Percentiles rank a stretch among this genome's conserved stretches.
phyloP scores from a whole-genome alignment of 2,888 invertebrate genomes.

The Hipparchia sbordonii region DNA sequence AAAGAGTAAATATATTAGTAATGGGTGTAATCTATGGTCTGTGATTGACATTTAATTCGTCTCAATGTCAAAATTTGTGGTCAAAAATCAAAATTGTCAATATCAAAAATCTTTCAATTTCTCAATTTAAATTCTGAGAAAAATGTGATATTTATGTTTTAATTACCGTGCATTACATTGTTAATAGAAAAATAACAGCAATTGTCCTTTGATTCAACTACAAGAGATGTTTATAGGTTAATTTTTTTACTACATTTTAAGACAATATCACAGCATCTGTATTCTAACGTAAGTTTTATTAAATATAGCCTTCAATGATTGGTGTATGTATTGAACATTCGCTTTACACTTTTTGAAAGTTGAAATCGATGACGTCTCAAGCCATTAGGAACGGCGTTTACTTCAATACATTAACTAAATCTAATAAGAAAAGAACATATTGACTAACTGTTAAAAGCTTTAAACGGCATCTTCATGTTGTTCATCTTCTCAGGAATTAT shows the following conservation, averaged over 20 bases:
- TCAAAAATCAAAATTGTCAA: too few species aligned
- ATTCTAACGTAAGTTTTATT: slow-evolving; percentile 45
- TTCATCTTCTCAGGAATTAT: too few species aligned
- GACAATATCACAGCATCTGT: slow-evolving; percentile 10
- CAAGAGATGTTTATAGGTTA: slow-evolving; percentile 22
- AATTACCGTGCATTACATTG: slow-evolving; percentile 17
- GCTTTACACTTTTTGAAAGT: slow-evolving; percentile 13
- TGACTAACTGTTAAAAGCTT: background rate
- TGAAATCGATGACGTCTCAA: slow-evolving; percentile 55
- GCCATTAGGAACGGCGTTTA: background rate
- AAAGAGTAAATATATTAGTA: too few species aligned
- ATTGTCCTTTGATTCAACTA: slow-evolving; percentile 10
- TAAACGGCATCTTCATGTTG: too few species aligned
- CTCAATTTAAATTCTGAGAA: background rate
- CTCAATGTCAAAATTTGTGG: too few species aligned
- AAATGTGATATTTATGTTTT: background rate
- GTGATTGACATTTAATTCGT: too few species aligned
- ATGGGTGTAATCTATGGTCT: too few species aligned
- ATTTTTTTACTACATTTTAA: background rate
- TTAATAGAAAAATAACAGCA: slow-evolving; percentile 19
- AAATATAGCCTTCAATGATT: slow-evolving; percentile 35
- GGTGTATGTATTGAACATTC: slow-evolving; percentile 51
- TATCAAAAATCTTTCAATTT: too few species aligned
- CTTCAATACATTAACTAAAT: background rate
- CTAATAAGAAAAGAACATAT: background rate